Evolutionary conservation across 2,113 vertebrate genomes (phyloP).

Genomic region (Pachypanchax playfairii): DNA sequence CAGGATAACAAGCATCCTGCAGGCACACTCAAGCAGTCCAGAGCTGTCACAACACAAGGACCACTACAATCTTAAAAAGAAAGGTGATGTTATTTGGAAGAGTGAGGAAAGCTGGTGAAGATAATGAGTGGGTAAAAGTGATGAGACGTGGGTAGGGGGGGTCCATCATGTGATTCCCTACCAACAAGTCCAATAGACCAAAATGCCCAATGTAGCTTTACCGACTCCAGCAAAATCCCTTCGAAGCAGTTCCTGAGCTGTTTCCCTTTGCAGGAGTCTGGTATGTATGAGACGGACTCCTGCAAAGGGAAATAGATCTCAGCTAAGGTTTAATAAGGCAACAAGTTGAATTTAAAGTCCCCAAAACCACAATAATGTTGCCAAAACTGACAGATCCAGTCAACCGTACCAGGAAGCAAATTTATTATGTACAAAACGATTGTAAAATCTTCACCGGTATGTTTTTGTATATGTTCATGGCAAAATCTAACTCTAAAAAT

Average conservation of each 20-base stretch:
- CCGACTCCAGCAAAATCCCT: conserved; percentile 31
- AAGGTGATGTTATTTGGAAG: not conserved
- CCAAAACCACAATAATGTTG: too few relatives aligned
- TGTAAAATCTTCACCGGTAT: too few relatives aligned
- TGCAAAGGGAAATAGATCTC: too few relatives aligned
- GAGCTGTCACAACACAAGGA: not conserved
- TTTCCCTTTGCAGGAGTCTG: conserved; percentile 16
- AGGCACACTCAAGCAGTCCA: not conserved
- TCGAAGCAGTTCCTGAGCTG: conserved; percentile 28
- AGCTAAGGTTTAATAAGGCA: too few relatives aligned
- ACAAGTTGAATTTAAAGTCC: too few relatives aligned
- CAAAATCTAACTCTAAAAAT: too few relatives aligned
- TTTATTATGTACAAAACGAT: too few relatives aligned
- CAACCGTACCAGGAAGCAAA: too few relatives aligned
- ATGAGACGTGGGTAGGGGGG: not conserved
- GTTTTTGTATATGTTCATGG: too few relatives aligned
- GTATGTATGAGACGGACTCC: not conserved
- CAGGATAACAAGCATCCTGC: conserved; percentile 10
- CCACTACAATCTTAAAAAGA: not conserved
- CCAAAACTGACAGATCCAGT: too few relatives aligned
- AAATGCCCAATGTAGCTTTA: conserved; percentile 4
- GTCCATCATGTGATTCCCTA: conserved; percentile 35
- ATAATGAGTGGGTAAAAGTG: not conserved
- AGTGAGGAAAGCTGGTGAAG: not conserved
- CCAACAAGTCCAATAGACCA: conserved; percentile 28